These are phyloP conservation scores for Nesospiza acunhae DNA, from an alignment of 2,113 vertebrate genomes.

Conservation along the genomic window DNA sequence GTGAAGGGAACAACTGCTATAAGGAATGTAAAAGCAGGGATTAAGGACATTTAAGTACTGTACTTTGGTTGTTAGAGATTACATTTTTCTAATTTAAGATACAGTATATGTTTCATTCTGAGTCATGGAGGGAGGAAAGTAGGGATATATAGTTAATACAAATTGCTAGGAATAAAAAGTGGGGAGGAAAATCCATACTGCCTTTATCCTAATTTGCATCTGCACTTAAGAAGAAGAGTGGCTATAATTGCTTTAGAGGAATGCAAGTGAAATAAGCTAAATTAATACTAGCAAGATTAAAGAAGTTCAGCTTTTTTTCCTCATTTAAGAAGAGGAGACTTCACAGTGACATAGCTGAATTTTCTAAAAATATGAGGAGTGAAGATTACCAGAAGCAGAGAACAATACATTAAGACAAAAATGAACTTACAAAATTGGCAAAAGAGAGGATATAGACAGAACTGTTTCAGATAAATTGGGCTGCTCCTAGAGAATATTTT, in stretches of 20 bases:
- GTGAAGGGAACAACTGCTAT: neutral
- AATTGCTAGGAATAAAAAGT: slow-evolving; percentile 9
- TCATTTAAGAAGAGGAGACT: slow-evolving; percentile 26
- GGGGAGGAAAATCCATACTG: neutral
- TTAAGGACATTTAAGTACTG: neutral
- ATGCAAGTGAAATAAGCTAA: slow-evolving; percentile 20
- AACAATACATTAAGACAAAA: neutral
- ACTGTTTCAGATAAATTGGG: neutral
- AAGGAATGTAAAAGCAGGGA: neutral
- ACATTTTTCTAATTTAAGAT: slow-evolving; percentile 38
- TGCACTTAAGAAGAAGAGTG: slow-evolving; percentile 13
- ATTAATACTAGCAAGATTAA: slow-evolving; percentile 40
- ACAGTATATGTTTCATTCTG: neutral
- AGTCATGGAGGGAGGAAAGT: neutral
- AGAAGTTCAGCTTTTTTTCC: neutral
- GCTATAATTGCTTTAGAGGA: slow-evolving; percentile 30
- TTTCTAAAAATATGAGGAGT: slow-evolving; percentile 2
- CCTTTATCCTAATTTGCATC: slow-evolving; percentile 61
- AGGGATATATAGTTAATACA: slow-evolving; percentile 16
- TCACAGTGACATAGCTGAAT: slow-evolving; percentile 9
- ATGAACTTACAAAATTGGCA: neutral
- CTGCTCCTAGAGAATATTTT: neutral
- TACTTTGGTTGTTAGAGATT: slow-evolving; percentile 13
- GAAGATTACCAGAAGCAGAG: neutral
- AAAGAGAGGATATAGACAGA: neutral